Conservation (phyloP, 2,888 invertebrate genomes). For the Alsophila aescularia region DNA sequence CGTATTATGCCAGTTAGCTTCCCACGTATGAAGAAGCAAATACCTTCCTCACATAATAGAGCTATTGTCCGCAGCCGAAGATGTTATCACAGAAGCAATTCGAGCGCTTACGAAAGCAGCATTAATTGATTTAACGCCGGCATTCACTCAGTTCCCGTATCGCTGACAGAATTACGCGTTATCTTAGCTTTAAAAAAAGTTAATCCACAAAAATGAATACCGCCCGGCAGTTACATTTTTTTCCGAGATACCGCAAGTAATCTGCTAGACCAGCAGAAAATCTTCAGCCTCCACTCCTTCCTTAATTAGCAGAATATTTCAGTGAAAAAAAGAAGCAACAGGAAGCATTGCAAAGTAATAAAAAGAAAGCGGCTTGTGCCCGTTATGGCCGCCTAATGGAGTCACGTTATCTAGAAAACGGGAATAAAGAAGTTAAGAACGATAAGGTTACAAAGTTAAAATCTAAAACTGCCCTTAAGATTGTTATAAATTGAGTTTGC, state of each 20-base stretch:
- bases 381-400: slow-evolving; percentile 66
- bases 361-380: slow-evolving; percentile 69
- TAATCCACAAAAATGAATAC: slow-evolving; percentile 66
- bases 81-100: slow-evolving; percentile 66
- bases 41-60: slow-evolving; percentile 61
- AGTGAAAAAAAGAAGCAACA: slow-evolving; percentile 70
- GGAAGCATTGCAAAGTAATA: slow-evolving; percentile 71
- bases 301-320: slow-evolving; percentile 81
- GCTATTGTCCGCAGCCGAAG: slow-evolving; percentile 64
- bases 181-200: slow-evolving; percentile 52
- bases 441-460: slow-evolving; percentile 36
- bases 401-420: slow-evolving; percentile 60
- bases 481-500: slow-evolving; percentile 23
- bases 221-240: slow-evolving; percentile 65
- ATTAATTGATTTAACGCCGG: slow-evolving; percentile 54
- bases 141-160: slow-evolving; percentile 16
- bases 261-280: slow-evolving; percentile 78
- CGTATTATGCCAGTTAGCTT: slow-evolving; percentile 57
- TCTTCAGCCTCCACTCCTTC: slow-evolving; percentile 77
- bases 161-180: slow-evolving; percentile 36
- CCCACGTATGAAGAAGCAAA: slow-evolving; percentile 59
- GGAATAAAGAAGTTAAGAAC: slow-evolving; percentile 55
- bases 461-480: slow-evolving; percentile 28
- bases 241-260: slow-evolving; percentile 70
- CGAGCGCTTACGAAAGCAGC: slow-evolving; percentile 51